Evolutionary conservation across 2,888 invertebrate species (phyloP), one percentile per base, ranked within the genome.

Genomic region (Amiota minor): DNA sequence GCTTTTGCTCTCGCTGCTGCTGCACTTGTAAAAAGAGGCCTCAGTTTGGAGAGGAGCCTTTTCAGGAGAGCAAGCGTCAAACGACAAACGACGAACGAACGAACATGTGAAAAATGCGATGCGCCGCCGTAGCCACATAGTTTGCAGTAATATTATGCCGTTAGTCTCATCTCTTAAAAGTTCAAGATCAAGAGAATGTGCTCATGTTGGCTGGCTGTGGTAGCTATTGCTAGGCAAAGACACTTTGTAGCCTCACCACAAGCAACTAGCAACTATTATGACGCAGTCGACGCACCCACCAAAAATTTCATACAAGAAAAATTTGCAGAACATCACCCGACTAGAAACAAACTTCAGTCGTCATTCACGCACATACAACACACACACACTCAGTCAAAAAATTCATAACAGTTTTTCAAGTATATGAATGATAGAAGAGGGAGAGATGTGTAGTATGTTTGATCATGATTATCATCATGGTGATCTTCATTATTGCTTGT

Each of bases 101-200:
- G 14, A 53, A 53, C 14, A 12, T n/a, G 53, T 8, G n/a, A 53
- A 53, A 10, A 12, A 53, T n/a, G 12, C 53, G 8, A 53, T n/a
- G n/a, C 14, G n/a, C n/a, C 53, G 53, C 12, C 53, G 12, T 12
- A 53, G 35, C 35, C 35, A 35, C 35, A 35, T 35, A 35, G 35
- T 8, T 35, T 35, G 35, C 2, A 35, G 6, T n/a, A 11, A 14
- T 18, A 35, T 35, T 35, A 23, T 68, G 67, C 67, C 67, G 67
- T 68, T 68, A 68, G 67, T 47, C 61, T 74, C 35, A 6, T 35
- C 35, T 35, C 35, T 35, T 8, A 6, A 72, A 78, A 81, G 81
- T 81, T 84, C 83, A 84, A 83, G 84, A 81, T 81, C 82, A 79
- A 61, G 61, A 65, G 50, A 23, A 14, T 23, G 23, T 35, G 18